These are phyloP conservation scores for Tenthredo scrophulariae DNA, from an alignment of 2,888 invertebrate species.

Conservation along the genomic window DNA sequence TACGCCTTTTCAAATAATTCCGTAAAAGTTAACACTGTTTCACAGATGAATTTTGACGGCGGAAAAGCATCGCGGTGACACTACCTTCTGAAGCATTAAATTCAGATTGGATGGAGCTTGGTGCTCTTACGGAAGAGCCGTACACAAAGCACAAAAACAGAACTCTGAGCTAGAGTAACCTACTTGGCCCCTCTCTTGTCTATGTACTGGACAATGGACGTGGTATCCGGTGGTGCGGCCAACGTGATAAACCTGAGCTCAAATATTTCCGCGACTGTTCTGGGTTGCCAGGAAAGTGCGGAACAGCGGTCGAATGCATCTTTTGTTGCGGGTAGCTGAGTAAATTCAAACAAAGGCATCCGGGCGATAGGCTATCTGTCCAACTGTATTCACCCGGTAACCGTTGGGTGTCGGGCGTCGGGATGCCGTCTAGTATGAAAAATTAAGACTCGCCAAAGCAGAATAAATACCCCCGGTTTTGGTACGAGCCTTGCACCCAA, in stretches of 20 bases:
- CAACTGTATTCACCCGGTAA: background rate
- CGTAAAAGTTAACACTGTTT: background rate
- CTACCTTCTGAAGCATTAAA: background rate
- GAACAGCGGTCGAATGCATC: conserved; percentile 33
- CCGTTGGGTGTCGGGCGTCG: background rate
- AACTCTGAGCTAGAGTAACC: conserved; percentile 6
- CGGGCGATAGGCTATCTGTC: conserved; percentile 17
- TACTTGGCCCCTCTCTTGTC: conserved; percentile 22
- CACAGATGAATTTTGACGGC: background rate
- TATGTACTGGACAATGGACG: conserved; percentile 32
- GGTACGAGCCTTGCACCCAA: background rate
- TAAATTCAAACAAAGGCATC: conserved; percentile 37
- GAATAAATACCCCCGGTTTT: background rate
- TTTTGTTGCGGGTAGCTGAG: conserved; percentile 36
- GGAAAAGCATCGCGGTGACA: background rate
- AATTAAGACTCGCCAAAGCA: background rate
- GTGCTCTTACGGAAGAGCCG: background rate
- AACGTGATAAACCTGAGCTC: conserved; percentile 34
- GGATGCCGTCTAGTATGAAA: background rate
- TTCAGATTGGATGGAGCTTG: background rate
- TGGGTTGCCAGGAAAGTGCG: conserved; percentile 30
- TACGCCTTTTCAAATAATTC: background rate
- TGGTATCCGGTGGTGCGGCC: conserved; percentile 11
- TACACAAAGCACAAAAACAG: background rate
- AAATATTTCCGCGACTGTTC: conserved; percentile 23